Percentiles rank a stretch among this genome's conserved stretches.
Evolutionary conservation across 2,888 invertebrate genomes (phyloP).

Genomic region (Leucophora obtusa): DNA sequence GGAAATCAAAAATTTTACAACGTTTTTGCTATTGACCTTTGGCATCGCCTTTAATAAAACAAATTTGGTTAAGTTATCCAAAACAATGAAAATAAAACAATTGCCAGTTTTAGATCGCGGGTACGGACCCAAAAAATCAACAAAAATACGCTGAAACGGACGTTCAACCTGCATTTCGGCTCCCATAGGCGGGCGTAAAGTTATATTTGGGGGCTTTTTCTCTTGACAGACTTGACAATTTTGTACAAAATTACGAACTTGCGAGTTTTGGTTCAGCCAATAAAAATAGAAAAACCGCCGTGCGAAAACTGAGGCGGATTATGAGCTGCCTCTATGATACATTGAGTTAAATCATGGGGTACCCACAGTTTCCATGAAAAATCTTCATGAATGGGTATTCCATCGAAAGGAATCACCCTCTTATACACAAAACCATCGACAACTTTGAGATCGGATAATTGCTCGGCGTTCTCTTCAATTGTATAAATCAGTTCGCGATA

Average conservation of each 20-base stretch:
- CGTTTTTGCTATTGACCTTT: no score
- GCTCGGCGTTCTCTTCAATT: background rate
- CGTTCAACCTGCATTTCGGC: conserved; percentile 24
- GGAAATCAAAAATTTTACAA: no score
- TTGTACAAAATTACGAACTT: background rate
- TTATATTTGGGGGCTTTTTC: conserved; percentile 25
- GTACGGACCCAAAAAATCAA: conserved; percentile 3
- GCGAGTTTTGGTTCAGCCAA: conserved; percentile 20
- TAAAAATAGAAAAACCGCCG: background rate
- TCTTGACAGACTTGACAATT: background rate
- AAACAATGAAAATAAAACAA: no score
- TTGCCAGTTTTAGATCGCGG: background rate
- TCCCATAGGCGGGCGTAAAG: conserved; percentile 42
- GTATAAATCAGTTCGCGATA: background rate
- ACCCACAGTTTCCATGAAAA: background rate
- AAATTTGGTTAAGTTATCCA: no score
- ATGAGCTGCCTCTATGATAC: conserved; percentile 9
- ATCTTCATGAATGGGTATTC: background rate
- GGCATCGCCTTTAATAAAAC: background rate
- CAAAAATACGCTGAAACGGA: background rate
- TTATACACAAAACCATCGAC: no score
- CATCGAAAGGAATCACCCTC: no score
- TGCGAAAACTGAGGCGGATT: conserved; percentile 6
- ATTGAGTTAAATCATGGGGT: background rate
- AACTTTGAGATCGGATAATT: background rate